A percentile compares a stretch with the other conserved stretches of the same genome.
phyloP scores from a whole-genome alignment of 2,113 vertebrate species.

The Pundamilia nyererei region DNA sequence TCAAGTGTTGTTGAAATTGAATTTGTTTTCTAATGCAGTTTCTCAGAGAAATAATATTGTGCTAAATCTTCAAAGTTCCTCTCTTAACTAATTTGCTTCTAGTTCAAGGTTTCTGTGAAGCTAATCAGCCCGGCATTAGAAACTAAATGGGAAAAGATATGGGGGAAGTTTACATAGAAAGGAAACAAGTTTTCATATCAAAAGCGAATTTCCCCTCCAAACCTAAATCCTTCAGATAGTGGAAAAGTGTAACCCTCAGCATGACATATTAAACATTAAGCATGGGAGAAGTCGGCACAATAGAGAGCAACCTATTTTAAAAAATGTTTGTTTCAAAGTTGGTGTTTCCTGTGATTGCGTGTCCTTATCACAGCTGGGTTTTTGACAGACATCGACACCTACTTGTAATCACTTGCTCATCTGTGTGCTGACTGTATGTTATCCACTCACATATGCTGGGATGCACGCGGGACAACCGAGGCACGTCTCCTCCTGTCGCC shows the following conservation, averaged over 20 bases:
- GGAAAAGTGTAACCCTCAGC: constrained; percentile 4
- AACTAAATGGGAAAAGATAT: background rate
- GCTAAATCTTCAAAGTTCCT: background rate
- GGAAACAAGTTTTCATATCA: constrained; percentile 28
- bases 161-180: constrained; percentile 5
- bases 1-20: background rate
- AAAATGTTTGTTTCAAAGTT: background rate
- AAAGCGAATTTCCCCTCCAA: constrained; percentile 19
- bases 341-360: constrained; percentile 28
- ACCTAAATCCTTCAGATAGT: constrained; percentile 7
- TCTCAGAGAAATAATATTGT: background rate
- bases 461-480: constrained; percentile 47
- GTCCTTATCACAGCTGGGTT: constrained; percentile 45
- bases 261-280: constrained; percentile 17
- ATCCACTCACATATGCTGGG: constrained; percentile 40
- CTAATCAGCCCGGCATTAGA: background rate
- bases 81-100: background rate
- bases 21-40: background rate
- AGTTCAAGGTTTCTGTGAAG: background rate
- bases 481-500: constrained; percentile 45
- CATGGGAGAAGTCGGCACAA: background rate
- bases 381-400: constrained; percentile 57
- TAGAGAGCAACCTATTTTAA: background rate
- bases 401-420: constrained; percentile 65
- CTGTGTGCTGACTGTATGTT: constrained; percentile 22